Percentiles rank a stretch among this genome's conserved stretches.
phyloP scores from a whole-genome alignment of 2,797 vertebrate species.

The Chromis chromis region DNA sequence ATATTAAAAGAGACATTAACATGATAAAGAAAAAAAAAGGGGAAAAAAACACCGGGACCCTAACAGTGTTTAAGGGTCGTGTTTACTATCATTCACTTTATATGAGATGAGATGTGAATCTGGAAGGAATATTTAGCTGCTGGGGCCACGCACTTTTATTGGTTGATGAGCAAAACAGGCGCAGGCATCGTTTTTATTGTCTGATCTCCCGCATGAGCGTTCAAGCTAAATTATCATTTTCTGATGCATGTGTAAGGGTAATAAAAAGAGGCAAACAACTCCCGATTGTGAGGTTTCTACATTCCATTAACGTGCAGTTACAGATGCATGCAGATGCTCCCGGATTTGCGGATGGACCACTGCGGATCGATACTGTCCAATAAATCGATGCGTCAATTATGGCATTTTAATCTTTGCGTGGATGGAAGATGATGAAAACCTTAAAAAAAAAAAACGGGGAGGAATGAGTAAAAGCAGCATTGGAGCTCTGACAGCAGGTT shows the following conservation, averaged over 20 bases:
- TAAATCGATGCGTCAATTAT: conserved; percentile 74
- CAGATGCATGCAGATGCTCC: conserved; percentile 60
- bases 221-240: conserved; percentile 76
- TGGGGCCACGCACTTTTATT: conserved; percentile 70
- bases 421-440: conserved; percentile 22
- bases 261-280: conserved; percentile 70
- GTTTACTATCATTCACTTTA: conserved; percentile 74
- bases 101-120: conserved; percentile 69
- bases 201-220: conserved; percentile 70
- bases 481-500: conserved; percentile 18
- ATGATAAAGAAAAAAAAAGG: conserved; percentile 59
- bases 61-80: conserved; percentile 71
- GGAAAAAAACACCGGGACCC: conserved; percentile 44
- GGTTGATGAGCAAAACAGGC: conserved; percentile 71
- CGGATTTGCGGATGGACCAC: conserved; percentile 68
- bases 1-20: conserved; percentile 77
- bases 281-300: conserved; percentile 63
- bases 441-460: conserved; percentile 13
- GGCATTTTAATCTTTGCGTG: conserved; percentile 49
- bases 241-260: conserved; percentile 64
- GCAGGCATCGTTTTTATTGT: conserved; percentile 74
- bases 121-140: conserved; percentile 69
- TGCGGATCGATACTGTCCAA: conserved; percentile 73
- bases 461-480: conserved; percentile 21
- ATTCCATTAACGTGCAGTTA: conserved; percentile 72